phyloP scores from a whole-genome alignment of 2,113 vertebrate species.

The Rhizomys pruinosus region DNA sequence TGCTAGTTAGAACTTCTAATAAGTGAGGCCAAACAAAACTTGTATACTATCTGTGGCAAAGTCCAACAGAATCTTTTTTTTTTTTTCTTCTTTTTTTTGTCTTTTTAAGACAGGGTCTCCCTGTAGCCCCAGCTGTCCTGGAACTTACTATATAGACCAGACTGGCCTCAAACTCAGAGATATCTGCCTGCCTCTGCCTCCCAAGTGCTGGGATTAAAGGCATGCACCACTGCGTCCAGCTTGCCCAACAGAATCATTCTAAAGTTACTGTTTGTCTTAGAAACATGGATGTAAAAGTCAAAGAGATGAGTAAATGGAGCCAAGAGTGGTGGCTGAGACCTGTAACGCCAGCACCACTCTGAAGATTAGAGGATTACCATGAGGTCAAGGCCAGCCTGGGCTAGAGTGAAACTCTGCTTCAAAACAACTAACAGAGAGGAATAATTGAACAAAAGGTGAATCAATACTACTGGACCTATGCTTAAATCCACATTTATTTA shows the following conservation, averaged over 20 bases:
- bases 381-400: not conserved
- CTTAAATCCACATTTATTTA: not conserved
- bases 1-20: not conserved
- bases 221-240: too few relatives aligned
- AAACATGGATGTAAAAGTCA: constrained; percentile 28
- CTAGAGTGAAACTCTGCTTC: not conserved
- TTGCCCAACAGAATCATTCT: constrained; percentile 44
- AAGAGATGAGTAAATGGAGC: constrained; percentile 15
- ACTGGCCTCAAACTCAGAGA: too few relatives aligned
- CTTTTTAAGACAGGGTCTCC: too few relatives aligned
- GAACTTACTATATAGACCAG: too few relatives aligned
- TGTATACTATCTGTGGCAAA: constrained; percentile 1
- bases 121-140: too few relatives aligned
- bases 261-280: constrained; percentile 12
- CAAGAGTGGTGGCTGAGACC: not conserved
- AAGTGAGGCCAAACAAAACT: not conserved
- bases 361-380: too few relatives aligned
- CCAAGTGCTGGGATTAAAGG: too few relatives aligned
- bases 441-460: not conserved
- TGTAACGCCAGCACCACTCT: too few relatives aligned
- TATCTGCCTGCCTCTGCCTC: too few relatives aligned
- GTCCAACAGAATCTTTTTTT: constrained; percentile 44
- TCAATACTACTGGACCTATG: not conserved
- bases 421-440: not conserved
- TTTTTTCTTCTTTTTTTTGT: too few relatives aligned